A percentile compares a stretch with the other conserved stretches of the same genome.
Conservation (phyloP, 2,797 vertebrate species). For the Pelochelys cantorii region DNA sequence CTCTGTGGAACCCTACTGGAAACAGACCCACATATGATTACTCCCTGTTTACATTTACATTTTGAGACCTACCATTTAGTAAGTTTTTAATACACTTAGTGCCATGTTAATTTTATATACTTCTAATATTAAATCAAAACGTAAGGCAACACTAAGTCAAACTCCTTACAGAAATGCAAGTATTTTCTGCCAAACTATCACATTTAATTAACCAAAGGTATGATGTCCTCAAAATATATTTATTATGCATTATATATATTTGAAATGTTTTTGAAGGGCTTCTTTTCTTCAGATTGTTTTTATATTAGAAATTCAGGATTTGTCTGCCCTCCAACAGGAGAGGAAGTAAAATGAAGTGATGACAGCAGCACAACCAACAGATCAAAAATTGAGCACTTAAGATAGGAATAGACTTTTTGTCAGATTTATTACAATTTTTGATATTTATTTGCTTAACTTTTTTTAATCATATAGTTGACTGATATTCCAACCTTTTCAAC, state of each 20-base stretch:
- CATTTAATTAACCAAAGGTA: no score
- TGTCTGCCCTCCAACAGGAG: constrained; percentile 31
- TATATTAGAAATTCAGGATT: constrained; percentile 43
- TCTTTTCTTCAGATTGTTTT: constrained; percentile 11
- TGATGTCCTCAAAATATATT: no score
- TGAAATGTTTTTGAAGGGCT: neutral
- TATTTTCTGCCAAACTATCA: no score
- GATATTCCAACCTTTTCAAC: constrained; percentile 24
- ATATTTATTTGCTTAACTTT: constrained; percentile 1
- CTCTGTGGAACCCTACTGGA: no score
- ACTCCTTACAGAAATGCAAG: no score
- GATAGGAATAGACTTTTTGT: constrained; percentile 63
- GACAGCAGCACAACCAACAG: constrained; percentile 55
- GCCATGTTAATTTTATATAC: no score
- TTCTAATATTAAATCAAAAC: no score
- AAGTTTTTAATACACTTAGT: no score
- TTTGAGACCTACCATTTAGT: no score
- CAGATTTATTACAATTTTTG: constrained; percentile 26
- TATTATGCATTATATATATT: neutral
- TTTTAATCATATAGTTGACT: neutral
- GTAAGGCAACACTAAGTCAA: no score
- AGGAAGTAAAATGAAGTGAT: constrained; percentile 53
- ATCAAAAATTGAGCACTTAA: constrained; percentile 71
- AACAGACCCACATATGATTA: no score
- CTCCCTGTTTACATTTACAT: no score